Conservation (phyloP, 2,797 vertebrate species). For the Ciconia nigra region DNA sequence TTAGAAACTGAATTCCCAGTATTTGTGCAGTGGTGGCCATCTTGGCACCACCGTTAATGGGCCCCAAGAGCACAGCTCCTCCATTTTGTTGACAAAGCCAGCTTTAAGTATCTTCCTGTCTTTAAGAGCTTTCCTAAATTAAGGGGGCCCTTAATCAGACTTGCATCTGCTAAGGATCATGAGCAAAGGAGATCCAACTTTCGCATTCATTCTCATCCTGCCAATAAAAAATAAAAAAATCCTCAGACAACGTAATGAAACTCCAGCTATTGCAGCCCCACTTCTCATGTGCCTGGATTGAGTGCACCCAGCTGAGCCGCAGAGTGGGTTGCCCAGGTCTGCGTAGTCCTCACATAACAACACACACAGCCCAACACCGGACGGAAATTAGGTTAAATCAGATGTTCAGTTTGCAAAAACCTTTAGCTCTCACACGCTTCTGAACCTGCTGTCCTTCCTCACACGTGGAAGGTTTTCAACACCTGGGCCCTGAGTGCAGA, state of each 20-base stretch:
- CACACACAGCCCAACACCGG: neutral
- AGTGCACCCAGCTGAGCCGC: neutral
- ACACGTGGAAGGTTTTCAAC: neutral
- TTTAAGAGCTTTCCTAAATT: neutral
- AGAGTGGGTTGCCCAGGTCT: neutral
- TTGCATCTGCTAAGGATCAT: neutral
- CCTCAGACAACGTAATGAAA: neutral
- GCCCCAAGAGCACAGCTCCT: neutral
- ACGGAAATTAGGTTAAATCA: neutral
- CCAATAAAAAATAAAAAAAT: neutral
- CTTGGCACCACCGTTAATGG: neutral
- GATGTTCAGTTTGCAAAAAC: neutral
- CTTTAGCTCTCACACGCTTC: neutral
- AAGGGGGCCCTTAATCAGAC: neutral
- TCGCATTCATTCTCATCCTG: neutral
- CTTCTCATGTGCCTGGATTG: neutral
- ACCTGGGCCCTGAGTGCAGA: neutral
- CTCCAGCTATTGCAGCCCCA: neutral
- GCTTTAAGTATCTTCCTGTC: neutral
- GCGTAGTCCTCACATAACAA: neutral
- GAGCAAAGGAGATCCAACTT: neutral
- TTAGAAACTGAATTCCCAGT: slow-evolving; percentile 25
- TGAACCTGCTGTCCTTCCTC: neutral
- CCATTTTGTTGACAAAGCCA: neutral
- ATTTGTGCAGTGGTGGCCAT: neutral